Conservation (phyloP, 2,113 vertebrate species). For the Himantopus leucocephalus region DNA sequence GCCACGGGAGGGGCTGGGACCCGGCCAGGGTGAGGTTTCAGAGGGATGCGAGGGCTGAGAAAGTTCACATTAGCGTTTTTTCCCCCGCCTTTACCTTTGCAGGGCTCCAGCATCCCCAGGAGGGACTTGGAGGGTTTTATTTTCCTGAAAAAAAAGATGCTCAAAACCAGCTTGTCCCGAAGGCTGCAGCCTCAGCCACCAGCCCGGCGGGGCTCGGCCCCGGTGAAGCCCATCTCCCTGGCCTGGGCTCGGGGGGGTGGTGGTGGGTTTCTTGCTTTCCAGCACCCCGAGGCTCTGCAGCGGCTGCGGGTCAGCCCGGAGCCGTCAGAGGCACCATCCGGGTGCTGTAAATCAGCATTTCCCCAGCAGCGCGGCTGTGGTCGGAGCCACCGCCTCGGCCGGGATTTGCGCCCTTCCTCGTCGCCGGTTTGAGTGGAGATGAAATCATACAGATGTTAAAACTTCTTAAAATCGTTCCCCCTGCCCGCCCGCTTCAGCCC, state of each 20-base stretch:
- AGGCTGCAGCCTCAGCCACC: accelerated
- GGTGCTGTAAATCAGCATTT: not conserved
- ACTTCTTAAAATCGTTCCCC: not conserved
- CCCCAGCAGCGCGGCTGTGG: accelerated
- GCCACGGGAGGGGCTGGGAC: not conserved
- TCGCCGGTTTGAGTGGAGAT: accelerated
- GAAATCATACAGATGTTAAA: not conserved
- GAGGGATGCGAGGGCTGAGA: accelerated
- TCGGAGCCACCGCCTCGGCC: accelerated
- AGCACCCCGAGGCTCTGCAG: not conserved
- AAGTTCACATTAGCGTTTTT: accelerated
- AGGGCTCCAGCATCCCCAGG: accelerated
- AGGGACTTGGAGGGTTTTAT: not conserved
- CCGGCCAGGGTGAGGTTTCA: accelerated
- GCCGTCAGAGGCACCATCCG: accelerated
- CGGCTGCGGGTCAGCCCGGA: not conserved
- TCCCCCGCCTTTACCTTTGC: not conserved
- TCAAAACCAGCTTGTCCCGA: accelerated
- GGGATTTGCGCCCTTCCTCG: not conserved
- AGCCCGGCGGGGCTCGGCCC: accelerated
- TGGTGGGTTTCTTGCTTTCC: not conserved
- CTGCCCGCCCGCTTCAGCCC: accelerated
- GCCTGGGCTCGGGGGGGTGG: accelerated
- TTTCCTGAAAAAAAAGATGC: not conserved
- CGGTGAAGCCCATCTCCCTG: not conserved